These are phyloP conservation scores for Dendroctonus ponderosae DNA, from an alignment of 1,140 invertebrate species.

Conservation along the genomic window DNA sequence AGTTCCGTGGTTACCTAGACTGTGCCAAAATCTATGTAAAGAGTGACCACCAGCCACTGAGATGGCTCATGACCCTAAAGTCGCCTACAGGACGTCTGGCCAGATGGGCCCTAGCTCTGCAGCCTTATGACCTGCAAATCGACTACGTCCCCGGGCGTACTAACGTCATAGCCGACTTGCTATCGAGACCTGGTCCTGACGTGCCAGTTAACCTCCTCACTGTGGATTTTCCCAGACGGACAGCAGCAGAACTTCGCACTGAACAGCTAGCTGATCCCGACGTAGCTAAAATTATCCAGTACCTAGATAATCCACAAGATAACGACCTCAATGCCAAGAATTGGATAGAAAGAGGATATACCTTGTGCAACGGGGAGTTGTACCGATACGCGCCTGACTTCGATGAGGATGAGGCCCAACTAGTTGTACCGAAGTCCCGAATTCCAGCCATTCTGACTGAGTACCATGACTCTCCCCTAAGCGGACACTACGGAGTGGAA, in stretches of 20 bases:
- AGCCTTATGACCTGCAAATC: constrained; percentile 39
- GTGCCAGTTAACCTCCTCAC: constrained; percentile 34
- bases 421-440: not conserved
- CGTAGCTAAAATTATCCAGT: constrained; percentile 39
- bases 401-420: not conserved
- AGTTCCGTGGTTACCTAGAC: constrained; percentile 36
- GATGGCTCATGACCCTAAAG: constrained; percentile 52
- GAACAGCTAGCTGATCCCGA: constrained; percentile 39
- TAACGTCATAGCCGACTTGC: constrained; percentile 43
- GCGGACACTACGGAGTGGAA: too few relatives aligned
- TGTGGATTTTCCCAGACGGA: constrained; percentile 38
- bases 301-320: constrained; percentile 13
- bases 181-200: constrained; percentile 34
- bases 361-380: not conserved
- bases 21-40: constrained; percentile 14
- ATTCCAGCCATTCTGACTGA: not conserved
- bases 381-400: not conserved
- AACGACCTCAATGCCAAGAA: not conserved
- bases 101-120: constrained; percentile 43
- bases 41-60: constrained; percentile 55
- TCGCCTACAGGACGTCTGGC: constrained; percentile 46
- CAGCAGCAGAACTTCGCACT: constrained; percentile 34
- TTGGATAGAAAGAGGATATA: not conserved
- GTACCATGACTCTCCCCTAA: too few relatives aligned
- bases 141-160: constrained; percentile 41